Base-by-base conservation (phyloP, 2,888 invertebrate species). In the Trachelus tabidus region DNA sequence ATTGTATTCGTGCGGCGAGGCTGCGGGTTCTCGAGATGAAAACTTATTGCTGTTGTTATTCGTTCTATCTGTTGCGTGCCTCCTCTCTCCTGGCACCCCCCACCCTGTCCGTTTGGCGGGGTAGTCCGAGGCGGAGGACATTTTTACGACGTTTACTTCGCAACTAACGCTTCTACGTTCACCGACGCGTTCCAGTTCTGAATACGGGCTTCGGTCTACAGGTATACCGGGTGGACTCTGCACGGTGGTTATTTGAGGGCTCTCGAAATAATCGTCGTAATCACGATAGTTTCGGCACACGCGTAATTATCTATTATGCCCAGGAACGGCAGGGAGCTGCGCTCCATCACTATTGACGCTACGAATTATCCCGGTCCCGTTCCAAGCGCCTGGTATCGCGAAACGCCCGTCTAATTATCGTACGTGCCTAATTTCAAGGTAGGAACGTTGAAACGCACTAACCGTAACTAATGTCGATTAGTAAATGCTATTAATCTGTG, bases 341-440 rank as follows among this genome's bases (percentile, higher is more conserved):
- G 56, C 56, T 56, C 56, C 56, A 23, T 56, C 56, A 56, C 56
- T 56, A 56, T 56, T 56, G 56, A 56, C 56, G 56, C 56, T 56
- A 56, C 56, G 56, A 56, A 56, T 56, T 56, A 56, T 23, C 56
- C 23, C 56, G 23, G 6, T 56, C 56, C 23, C 23, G 56, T 56
- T 56, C 23, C 23, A 2, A 2, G 23, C 56, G 56, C 9, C 56
- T 56, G 56, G 23, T 56, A 23, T 56, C 71, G 71, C 71, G 71
- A 33, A 33, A 71, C 71, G 75, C 69, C 85, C 84, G 87, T 89
- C 86, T 89, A 90, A 90, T 90, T 89, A 90, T 89, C 86, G 87
- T 82, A 85, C 86, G 85, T 85, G 88, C 84, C 87, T 89, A 89
- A 90, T 89, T 89, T 89, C 87, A 89, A 87, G 88, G 87, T 84